A percentile compares a stretch with the other conserved stretches of the same genome.
Evolutionary conservation across 2,113 vertebrate genomes (phyloP).

Genomic region (Pangasianodon gigas): DNA sequence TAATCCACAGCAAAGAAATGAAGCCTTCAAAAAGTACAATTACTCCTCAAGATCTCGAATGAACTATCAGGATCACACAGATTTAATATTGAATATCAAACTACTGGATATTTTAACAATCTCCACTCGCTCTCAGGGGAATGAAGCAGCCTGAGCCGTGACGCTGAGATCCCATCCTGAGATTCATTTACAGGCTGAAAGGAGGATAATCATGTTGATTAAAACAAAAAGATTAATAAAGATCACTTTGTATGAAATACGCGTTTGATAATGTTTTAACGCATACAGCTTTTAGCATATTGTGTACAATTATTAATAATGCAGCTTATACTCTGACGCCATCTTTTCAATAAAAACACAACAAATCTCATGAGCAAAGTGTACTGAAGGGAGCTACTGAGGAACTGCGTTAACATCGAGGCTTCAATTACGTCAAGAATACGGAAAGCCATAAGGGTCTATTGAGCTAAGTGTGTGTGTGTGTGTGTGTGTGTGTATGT

Average conservation of each 20-base stretch:
- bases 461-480: too few species aligned
- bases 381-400: neutral
- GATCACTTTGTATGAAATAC: neutral
- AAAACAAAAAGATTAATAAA: neutral
- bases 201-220: neutral
- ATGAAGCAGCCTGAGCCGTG: neutral
- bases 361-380: neutral
- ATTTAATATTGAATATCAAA: neutral
- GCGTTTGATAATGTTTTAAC: neutral
- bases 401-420: neutral
- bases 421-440: neutral
- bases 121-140: neutral
- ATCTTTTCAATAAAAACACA: neutral
- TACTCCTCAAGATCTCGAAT: neutral
- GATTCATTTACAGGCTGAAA: neutral
- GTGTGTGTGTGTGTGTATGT: too few species aligned
- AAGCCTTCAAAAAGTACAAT: slow-evolving; percentile 12
- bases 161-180: neutral
- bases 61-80: neutral
- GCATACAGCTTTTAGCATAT: neutral
- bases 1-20: neutral
- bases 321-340: neutral
- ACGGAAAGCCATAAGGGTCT: neutral
- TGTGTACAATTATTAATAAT: neutral
- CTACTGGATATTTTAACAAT: neutral